phyloP scores from a whole-genome alignment of 2,113 vertebrate species.

The Lethenteron reissneri region DNA sequence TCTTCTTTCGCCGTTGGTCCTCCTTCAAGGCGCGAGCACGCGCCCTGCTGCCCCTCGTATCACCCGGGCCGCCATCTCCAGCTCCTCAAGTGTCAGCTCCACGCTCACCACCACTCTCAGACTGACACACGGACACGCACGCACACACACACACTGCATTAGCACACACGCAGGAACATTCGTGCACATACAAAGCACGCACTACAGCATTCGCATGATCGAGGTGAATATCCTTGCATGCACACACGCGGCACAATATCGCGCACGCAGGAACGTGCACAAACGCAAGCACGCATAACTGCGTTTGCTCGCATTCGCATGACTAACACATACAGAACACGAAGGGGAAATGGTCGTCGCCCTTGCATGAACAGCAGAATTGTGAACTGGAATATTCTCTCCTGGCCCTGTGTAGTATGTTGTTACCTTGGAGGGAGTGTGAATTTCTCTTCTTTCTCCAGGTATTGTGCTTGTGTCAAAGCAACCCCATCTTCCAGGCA shows the following conservation, averaged over 20 bases:
- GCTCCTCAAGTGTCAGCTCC: conserved; percentile 55
- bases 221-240: conserved; percentile 10
- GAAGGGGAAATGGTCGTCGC: background rate
- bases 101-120: conserved; percentile 65
- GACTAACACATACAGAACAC: background rate
- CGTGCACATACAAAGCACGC: too few relatives aligned
- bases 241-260: background rate
- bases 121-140: conserved; percentile 22
- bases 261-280: conserved; percentile 1
- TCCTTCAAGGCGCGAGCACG: conserved; percentile 15
- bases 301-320: background rate
- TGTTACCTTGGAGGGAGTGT: conserved; percentile 60
- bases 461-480: conserved; percentile 57
- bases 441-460: conserved; percentile 77
- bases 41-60: conserved; percentile 41
- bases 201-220: background rate
- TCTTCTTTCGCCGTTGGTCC: too few relatives aligned
- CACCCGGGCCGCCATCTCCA: conserved; percentile 39
- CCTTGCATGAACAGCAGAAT: background rate
- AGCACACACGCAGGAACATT: background rate
- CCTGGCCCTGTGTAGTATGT: background rate
- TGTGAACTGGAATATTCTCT: background rate
- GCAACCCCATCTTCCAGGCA: conserved; percentile 54
- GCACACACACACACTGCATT: conserved; percentile 6
- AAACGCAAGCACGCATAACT: background rate